Percentiles rank a stretch among this genome's conserved stretches.
phyloP scores from a whole-genome alignment of 2,888 invertebrate genomes.

The Podotricha telesiphe region DNA sequence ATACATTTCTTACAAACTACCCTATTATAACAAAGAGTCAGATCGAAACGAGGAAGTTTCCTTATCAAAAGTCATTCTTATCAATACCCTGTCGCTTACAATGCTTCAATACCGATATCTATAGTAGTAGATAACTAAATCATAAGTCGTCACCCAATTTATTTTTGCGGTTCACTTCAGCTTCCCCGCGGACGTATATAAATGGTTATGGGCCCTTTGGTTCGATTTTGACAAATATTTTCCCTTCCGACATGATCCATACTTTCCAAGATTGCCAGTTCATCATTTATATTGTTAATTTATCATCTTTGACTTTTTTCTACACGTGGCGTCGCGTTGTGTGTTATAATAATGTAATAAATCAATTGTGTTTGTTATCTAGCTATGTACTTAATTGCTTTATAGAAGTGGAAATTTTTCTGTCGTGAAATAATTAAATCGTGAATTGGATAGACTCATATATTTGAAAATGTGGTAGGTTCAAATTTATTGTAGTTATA shows the following conservation, averaged over 20 bases:
- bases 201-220: constrained; percentile 28
- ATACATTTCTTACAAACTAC: too few species aligned
- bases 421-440: not conserved
- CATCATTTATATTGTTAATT: constrained; percentile 30
- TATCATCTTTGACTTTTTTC: constrained; percentile 22
- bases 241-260: constrained; percentile 19
- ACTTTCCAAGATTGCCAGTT: constrained; percentile 25
- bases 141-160: constrained; percentile 31
- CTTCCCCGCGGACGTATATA: constrained; percentile 26
- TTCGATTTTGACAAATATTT: constrained; percentile 20
- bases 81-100: not conserved
- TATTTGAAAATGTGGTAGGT: too few species aligned
- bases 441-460: too few species aligned
- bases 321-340: not conserved
- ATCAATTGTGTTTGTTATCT: not conserved
- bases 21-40: too few species aligned
- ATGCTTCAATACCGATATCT: not conserved
- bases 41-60: not conserved
- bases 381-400: not conserved
- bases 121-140: too few species aligned
- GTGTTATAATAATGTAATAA: too few species aligned
- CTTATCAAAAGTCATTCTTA: not conserved
- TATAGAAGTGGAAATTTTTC: not conserved
- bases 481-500: too few species aligned
- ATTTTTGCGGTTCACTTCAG: constrained; percentile 23